phyloP scores from a whole-genome alignment of 2,797 vertebrate species.

The Poeciliopsis presidionis region DNA sequence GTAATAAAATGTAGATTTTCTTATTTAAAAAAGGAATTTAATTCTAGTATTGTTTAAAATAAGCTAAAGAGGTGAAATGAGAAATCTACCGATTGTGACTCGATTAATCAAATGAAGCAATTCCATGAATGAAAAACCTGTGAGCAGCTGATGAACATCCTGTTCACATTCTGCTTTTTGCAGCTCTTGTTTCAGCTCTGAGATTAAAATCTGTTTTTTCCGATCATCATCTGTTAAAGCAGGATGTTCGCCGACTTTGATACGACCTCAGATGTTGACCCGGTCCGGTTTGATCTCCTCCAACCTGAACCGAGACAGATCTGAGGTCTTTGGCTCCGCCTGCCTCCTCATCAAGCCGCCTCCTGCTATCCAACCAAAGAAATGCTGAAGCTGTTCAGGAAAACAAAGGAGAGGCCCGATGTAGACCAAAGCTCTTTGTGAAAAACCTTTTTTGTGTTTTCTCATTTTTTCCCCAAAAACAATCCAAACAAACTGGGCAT shows the following conservation, averaged over 20 bases:
- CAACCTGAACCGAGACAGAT: neutral
- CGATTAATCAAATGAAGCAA: too few relatives aligned
- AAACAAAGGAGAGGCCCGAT: neutral
- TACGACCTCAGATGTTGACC: neutral
- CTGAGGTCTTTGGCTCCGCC: neutral
- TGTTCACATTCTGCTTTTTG: neutral
- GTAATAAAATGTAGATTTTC: too few relatives aligned
- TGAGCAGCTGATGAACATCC: neutral
- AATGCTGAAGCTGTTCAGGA: neutral
- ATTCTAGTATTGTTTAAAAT: too few relatives aligned
- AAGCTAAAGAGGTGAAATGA: too few relatives aligned
- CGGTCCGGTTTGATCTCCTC: neutral
- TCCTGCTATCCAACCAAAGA: conserved; percentile 12
- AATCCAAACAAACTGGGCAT: conserved; percentile 18
- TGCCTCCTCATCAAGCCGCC: neutral
- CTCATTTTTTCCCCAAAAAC: neutral
- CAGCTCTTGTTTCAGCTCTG: neutral
- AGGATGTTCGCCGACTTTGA: neutral
- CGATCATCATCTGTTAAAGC: neutral
- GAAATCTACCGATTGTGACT: too few relatives aligned
- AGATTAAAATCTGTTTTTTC: neutral
- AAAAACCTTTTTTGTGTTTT: neutral
- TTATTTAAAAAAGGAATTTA: too few relatives aligned
- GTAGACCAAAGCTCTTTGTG: neutral
- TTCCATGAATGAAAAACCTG: too few relatives aligned